Base-by-base conservation (phyloP, 2,888 invertebrate species). In the Cerastis leucographa region DNA sequence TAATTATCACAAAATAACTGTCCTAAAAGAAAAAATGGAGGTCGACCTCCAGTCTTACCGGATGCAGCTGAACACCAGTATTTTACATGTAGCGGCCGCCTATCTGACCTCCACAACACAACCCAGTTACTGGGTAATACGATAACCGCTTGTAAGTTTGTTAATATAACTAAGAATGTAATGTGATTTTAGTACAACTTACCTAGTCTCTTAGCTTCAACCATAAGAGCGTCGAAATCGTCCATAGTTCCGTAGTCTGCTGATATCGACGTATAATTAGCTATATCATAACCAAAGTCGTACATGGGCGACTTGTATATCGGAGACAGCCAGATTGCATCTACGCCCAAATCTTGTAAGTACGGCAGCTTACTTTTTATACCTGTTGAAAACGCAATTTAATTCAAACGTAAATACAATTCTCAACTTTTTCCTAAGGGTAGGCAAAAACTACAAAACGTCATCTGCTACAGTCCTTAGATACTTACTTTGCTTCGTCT, bases 201-300 rank as follows among this genome's bases (percentile, higher is more conserved):
- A 92, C 97, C 97, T 29, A 96, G 85, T 51, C 90, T 87, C 68
- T 97, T 97, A 2, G 97, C 96, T 77, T 94, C 94, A 0, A 85
- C 89, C 80, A 97, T 91, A 12, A 98, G 92, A 0, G 93, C 92
- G 25, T 97, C 97, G 87, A 98, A 98, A 91, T 98, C 98, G 0
- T 94, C 93, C 97, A 98, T 97, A 0, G 97, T 97, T 0, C 98
- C 98, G 91, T 97, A 98, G 66, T 97, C 96, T 0, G 97, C 95
- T 25, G 98, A 97, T 49, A 98, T 97, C 14, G 95, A 94, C 0
- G 93, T 96, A 90, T 97, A 98, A 92, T 98, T 97, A 0, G 97
- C 94, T 76, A 98, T 97, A 89, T 98, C 98, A 89, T 98, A 98
- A 0, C 98, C 98, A 89, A 98, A 98, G 92, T 98, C 98, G 29